Conservation (phyloP, 2,888 invertebrate species). For the Athalia circularis region DNA sequence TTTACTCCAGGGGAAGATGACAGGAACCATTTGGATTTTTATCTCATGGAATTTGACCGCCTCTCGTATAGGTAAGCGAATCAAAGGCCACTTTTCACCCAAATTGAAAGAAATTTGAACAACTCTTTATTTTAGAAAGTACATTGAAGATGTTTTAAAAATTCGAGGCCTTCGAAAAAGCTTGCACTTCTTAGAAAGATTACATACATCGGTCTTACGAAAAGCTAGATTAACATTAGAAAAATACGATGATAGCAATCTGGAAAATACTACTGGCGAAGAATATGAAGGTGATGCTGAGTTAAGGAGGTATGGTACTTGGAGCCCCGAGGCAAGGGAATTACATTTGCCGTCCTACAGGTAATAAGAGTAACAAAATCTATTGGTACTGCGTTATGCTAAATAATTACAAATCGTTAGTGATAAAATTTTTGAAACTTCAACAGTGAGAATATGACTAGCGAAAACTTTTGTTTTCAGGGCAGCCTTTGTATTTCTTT, state of each 20-base stretch:
- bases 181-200: conserved; percentile 85
- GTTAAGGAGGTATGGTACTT: conserved; percentile 82
- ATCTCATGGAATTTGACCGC: conserved; percentile 67
- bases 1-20: conserved; percentile 61
- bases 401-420: neutral
- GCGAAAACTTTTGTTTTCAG: conserved; percentile 62
- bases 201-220: conserved; percentile 81
- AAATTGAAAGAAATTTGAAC: conserved; percentile 9
- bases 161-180: conserved; percentile 90
- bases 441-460: neutral
- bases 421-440: neutral
- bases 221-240: conserved; percentile 84
- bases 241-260: conserved; percentile 70
- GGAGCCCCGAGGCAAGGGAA: conserved; percentile 85
- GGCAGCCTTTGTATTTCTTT: conserved; percentile 89
- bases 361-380: conserved; percentile 50
- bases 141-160: conserved; percentile 91
- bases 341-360: conserved; percentile 90
- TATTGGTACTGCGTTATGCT: neutral
- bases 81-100: neutral
- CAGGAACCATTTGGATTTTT: conserved; percentile 61
- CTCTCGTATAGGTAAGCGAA: conserved; percentile 64
- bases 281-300: conserved; percentile 75
- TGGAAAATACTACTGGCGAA: conserved; percentile 55
- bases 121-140: conserved; percentile 77